A percentile compares a stretch with the other conserved stretches of the same genome.
Conservation (phyloP, 2,888 invertebrate genomes). For the Monopis laevigella region DNA sequence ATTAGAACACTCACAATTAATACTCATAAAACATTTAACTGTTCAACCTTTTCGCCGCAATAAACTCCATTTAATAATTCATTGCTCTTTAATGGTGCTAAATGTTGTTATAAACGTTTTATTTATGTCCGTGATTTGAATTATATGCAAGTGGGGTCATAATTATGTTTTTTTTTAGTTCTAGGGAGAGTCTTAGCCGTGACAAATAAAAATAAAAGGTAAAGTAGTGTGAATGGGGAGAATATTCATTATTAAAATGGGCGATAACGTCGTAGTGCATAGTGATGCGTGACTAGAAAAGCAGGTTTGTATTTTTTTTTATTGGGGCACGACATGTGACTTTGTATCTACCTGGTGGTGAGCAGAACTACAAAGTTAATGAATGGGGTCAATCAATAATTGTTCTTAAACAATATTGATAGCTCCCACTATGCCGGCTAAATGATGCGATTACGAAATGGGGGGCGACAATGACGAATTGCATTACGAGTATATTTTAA, state of each 20-base stretch:
- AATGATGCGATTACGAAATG: no score
- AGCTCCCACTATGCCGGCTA: no score
- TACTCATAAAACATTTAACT: slow-evolving; percentile 41
- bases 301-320: slow-evolving; percentile 2
- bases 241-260: slow-evolving; percentile 13
- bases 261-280: slow-evolving; percentile 26
- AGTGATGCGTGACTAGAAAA: slow-evolving; percentile 21
- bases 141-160: slow-evolving; percentile 23
- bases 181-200: slow-evolving; percentile 16
- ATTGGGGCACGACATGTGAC: no score
- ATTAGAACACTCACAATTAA: slow-evolving; percentile 38
- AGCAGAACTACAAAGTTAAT: no score
- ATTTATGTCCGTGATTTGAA: slow-evolving; percentile 50
- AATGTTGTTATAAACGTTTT: slow-evolving; percentile 49
- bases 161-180: slow-evolving; percentile 11
- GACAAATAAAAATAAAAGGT: slow-evolving; percentile 21
- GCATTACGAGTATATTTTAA: no score
- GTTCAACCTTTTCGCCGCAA: slow-evolving; percentile 22
- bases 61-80: slow-evolving; percentile 44
- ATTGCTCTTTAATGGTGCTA: slow-evolving; percentile 44
- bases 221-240: slow-evolving; percentile 20
- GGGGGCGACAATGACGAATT: no score
- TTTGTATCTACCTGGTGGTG: no score
- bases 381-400: no score
- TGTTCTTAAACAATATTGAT: no score